Evolutionary conservation across 1,140 invertebrate genomes (phyloP).

Genomic region (Drosophila suzukii): DNA sequence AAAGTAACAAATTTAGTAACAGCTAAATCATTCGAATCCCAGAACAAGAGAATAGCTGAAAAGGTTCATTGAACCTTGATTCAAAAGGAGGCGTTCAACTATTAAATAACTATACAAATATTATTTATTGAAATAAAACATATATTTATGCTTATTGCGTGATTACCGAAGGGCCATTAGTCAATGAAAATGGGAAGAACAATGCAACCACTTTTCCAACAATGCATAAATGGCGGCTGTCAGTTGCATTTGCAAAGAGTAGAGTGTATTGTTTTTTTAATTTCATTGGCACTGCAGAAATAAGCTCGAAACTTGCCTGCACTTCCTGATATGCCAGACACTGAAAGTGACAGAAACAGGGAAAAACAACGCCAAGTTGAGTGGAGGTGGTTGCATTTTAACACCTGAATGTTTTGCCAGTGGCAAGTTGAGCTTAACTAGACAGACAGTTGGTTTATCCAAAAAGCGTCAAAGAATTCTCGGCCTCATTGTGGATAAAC

Average conservation of each 20-base stretch:
- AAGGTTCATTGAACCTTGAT: too few relatives aligned
- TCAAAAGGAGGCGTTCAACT: background rate
- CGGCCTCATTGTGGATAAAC: constrained; percentile 22
- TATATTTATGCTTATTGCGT: background rate
- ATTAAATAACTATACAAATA: background rate
- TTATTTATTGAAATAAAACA: too few relatives aligned
- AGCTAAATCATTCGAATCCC: too few relatives aligned
- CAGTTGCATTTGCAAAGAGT: constrained; percentile 32
- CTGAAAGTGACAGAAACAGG: constrained; percentile 24
- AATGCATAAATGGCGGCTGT: constrained; percentile 30
- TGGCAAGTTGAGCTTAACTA: constrained; percentile 40
- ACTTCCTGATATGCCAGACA: constrained; percentile 36
- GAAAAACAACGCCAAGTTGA: background rate
- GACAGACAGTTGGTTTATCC: constrained; percentile 40
- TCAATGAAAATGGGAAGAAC: background rate
- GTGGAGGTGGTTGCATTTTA: constrained; percentile 8
- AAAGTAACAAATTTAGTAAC: too few relatives aligned
- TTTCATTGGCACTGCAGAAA: constrained; percentile 51
- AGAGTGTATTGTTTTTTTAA: constrained; percentile 49
- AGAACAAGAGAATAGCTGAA: too few relatives aligned
- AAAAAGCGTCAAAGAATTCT: constrained; percentile 35
- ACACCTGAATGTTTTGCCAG: constrained; percentile 39
- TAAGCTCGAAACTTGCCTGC: constrained; percentile 42
- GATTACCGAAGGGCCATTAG: background rate
- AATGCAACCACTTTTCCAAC: background rate